Conservation (phyloP, 2,888 invertebrate genomes). For the Phoenoteleia sp. region DNA sequence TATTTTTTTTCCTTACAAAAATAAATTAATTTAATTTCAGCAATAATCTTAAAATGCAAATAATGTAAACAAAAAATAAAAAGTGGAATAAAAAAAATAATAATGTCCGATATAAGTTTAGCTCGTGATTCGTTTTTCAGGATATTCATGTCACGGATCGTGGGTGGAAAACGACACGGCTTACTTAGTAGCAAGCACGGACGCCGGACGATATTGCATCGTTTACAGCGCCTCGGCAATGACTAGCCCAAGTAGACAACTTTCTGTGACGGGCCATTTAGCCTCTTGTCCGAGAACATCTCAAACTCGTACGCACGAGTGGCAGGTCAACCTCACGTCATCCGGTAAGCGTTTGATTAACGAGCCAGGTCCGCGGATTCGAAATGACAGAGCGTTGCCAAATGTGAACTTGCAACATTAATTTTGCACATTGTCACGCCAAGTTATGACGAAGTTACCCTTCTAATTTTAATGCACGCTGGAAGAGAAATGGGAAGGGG, state of each 20-base stretch:
- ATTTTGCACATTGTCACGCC: conserved; percentile 55
- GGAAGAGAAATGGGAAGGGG: neutral
- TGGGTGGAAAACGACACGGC: conserved; percentile 90
- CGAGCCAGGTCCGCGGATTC: conserved; percentile 38
- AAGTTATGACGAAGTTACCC: conserved; percentile 56
- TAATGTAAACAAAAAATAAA: too few species aligned
- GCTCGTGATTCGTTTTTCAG: conserved; percentile 86
- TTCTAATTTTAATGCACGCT: conserved; percentile 11
- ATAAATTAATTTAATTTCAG: too few species aligned
- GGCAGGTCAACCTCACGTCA: conserved; percentile 85
- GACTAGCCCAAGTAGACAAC: conserved; percentile 77
- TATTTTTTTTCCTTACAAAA: too few species aligned
- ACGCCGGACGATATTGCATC: conserved; percentile 83
- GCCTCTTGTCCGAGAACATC: conserved; percentile 84
- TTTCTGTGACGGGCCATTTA: conserved; percentile 84
- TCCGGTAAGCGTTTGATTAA: conserved; percentile 80
- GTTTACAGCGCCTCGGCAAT: conserved; percentile 83
- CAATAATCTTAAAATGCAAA: too few species aligned
- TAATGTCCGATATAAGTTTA: too few species aligned
- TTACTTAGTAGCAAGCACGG: conserved; percentile 89
- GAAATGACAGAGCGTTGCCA: conserved; percentile 55
- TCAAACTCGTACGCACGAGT: conserved; percentile 82
- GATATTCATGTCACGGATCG: conserved; percentile 92
- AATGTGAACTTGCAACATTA: conserved; percentile 64
- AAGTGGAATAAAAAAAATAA: too few species aligned